Percentiles rank a stretch among this genome's conserved stretches.
phyloP scores from a whole-genome alignment of 2,888 invertebrate genomes.

The Phytoseiulus persimilis region DNA sequence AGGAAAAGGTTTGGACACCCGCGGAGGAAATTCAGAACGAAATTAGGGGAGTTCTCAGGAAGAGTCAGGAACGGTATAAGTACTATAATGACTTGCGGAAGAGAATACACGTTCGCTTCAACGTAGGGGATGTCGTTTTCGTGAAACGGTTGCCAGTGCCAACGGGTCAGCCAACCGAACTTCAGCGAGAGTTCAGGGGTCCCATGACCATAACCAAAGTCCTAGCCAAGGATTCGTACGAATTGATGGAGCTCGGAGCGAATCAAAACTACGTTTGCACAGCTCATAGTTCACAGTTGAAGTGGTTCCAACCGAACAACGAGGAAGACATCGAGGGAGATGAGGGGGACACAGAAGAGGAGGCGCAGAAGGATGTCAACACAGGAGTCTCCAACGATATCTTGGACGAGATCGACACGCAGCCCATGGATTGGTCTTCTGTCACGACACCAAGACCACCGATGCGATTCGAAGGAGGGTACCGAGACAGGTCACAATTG shows the following conservation, averaged over 20 bases:
- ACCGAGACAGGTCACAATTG: no score
- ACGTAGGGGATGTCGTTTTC: not conserved
- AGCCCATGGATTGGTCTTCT: no score
- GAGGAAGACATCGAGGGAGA: no score
- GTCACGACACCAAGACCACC: no score
- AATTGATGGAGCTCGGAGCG: not conserved
- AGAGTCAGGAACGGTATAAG: not conserved
- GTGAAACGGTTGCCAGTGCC: not conserved
- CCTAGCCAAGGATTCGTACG: not conserved
- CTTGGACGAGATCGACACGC: no score
- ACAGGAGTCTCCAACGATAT: no score
- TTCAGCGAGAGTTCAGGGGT: not conserved
- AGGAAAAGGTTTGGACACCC: not conserved
- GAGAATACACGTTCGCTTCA: not conserved
- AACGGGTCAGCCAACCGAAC: not conserved
- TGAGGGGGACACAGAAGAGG: no score
- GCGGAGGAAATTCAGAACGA: not conserved
- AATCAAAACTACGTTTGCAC: no score
- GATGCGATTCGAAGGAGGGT: no score
- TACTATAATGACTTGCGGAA: not conserved
- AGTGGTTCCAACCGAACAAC: no score
- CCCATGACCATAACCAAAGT: not conserved
- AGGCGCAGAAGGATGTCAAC: no score
- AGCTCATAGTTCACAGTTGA: no score
- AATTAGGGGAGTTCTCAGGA: not conserved